These are phyloP conservation scores for Mesoligia furuncula DNA, from an alignment of 2,888 invertebrate species.

Conservation along the genomic window DNA sequence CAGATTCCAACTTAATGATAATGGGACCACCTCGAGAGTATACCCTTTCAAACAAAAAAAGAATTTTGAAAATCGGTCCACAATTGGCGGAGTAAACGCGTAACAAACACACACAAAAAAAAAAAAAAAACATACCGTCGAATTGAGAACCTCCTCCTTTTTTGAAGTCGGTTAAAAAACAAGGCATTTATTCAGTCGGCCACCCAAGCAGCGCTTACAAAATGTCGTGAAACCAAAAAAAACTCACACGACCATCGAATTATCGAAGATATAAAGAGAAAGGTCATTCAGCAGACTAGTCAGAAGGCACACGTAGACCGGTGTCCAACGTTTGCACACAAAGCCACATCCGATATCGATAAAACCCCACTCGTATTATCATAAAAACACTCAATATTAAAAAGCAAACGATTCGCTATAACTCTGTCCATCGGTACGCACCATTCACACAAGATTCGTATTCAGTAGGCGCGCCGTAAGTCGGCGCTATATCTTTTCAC, in stretches of 20 bases:
- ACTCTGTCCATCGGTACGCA: conserved; percentile 79
- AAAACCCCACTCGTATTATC: conserved; percentile 76
- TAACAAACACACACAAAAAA: too few relatives aligned
- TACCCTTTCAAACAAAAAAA: too few relatives aligned
- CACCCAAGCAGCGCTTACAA: not conserved
- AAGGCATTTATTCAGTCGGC: not conserved
- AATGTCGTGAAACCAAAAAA: conserved; percentile 28
- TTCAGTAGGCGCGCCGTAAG: conserved; percentile 78
- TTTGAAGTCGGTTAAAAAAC: too few relatives aligned
- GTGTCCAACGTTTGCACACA: conserved; percentile 69
- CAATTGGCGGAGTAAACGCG: too few relatives aligned
- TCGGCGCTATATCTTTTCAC: conserved; percentile 85
- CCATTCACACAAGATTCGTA: conserved; percentile 84
- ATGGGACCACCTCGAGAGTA: too few relatives aligned
- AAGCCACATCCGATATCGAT: conserved; percentile 73
- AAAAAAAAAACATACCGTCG: too few relatives aligned
- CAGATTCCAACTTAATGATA: too few relatives aligned
- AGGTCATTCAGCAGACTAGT: conserved; percentile 48
- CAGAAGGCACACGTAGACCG: conserved; percentile 65
- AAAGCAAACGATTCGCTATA: conserved; percentile 79
- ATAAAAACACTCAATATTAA: conserved; percentile 86
- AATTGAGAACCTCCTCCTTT: too few relatives aligned
- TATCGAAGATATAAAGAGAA: conserved; percentile 54
- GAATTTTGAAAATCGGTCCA: too few relatives aligned
- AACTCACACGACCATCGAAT: conserved; percentile 35